Evolutionary conservation across 2,888 invertebrate species (phyloP), one percentile per base, ranked within the genome.

Genomic region (Hirtodrosophila histrioides): DNA sequence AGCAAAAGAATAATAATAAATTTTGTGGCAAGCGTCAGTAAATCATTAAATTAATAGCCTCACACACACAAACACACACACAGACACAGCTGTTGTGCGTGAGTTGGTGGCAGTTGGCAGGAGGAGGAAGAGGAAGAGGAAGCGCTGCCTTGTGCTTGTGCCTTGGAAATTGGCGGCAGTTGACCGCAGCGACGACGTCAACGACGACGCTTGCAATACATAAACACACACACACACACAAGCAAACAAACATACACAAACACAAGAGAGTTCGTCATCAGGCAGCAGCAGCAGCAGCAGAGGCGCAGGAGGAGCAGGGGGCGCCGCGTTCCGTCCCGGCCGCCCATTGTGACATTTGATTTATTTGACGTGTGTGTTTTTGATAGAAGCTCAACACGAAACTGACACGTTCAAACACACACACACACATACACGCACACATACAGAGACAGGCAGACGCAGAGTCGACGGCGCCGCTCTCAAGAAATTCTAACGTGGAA

Each of bases 281-380:
- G 65, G 49, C 73, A 58, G 40, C 37, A 70, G 37, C 48, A 39
- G 45, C 12, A 50, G 39, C 23, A 37, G 36, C 23, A 40, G 11
- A 37, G n/a, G 8, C 8, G 27, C n/a, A n/a, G n/a, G 12, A 12
- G 23, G 44, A 36, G 29, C 9, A 9, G 40, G 36, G 33, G 54
- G 27, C 46, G 63, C 43, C 60, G 60, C 48, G 46, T 65, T 53
- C 44, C 68, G 46, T 55, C 55, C 58, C 48, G 37, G 73, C 70
- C 67, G 73, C 75, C 79, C 83, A 87, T 84, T 88, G 84, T 88
- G 90, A 90, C 90, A 89, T 80, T 87, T 90, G 90, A 90, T 90
- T 90, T 90, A 90, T 90, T 89, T 89, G 88, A 89, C 87, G 83
- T 88, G 89, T 89, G 89, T 88, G 88, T 88, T 88, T 88, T 88